Evolutionary conservation across 2,113 vertebrate species (phyloP).

Genomic region (Tricholaema leucomelas): DNA sequence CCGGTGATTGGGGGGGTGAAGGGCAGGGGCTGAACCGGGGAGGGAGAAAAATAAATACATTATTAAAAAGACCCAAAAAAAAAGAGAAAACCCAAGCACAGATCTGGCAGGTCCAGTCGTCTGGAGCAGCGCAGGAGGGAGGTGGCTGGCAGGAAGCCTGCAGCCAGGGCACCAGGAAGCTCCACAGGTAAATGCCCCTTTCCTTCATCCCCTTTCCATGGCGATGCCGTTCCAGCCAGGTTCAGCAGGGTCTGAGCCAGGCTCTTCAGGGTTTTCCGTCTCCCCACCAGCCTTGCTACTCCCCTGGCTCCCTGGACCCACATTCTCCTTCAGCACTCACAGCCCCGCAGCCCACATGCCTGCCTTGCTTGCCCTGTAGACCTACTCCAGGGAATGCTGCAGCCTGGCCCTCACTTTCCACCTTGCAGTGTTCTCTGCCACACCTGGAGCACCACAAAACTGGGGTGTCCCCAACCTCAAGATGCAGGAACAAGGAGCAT

Average conservation of each 20-base stretch:
- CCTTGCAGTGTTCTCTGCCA: accelerated
- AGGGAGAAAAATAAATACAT: not conserved
- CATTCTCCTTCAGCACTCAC: not conserved
- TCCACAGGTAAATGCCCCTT: conserved; percentile 24
- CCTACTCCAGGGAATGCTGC: not conserved
- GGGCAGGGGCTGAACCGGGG: not conserved
- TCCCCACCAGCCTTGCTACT: not conserved
- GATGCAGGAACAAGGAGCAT: accelerated
- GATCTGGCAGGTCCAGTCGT: not conserved
- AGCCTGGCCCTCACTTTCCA: accelerated
- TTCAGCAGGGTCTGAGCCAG: not conserved
- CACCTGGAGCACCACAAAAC: accelerated
- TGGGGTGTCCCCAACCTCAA: accelerated
- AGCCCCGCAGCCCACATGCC: not conserved
- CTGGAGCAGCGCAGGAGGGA: not conserved
- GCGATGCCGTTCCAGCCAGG: accelerated
- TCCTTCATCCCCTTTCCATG: not conserved
- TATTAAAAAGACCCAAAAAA: not conserved
- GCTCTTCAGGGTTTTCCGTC: not conserved
- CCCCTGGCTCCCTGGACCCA: not conserved
- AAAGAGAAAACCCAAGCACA: not conserved
- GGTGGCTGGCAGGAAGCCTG: not conserved
- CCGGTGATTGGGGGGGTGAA: not conserved
- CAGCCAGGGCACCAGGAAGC: not conserved
- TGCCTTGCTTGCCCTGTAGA: not conserved